Percentiles rank a stretch among this genome's conserved stretches.
These are phyloP conservation scores for Antennarius striatus DNA, from an alignment of 2,113 vertebrate species.

Conservation along the genomic window DNA sequence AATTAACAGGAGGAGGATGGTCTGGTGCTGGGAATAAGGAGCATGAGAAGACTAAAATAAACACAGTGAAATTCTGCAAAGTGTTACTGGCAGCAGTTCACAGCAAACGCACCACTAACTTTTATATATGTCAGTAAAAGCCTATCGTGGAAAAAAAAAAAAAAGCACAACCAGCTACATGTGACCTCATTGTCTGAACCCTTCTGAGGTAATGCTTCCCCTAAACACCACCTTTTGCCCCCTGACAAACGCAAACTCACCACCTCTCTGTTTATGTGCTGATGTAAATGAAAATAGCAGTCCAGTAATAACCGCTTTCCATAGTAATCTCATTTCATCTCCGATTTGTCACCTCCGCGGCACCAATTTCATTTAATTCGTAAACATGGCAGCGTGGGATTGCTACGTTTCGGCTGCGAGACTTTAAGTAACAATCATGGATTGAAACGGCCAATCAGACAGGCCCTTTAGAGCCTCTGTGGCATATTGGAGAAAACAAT, in stretches of 20 bases:
- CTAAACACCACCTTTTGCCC: slow-evolving; percentile 26
- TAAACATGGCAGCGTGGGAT: slow-evolving; percentile 31
- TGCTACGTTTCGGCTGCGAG: slow-evolving; percentile 31
- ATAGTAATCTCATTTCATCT: slow-evolving; percentile 45
- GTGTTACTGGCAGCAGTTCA: slow-evolving; percentile 47
- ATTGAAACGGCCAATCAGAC: slow-evolving; percentile 22
- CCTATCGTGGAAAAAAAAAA: not conserved
- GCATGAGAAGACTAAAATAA: slow-evolving; percentile 68
- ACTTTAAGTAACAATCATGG: slow-evolving; percentile 4
- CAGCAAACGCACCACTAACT: slow-evolving; percentile 7
- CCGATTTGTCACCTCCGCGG: slow-evolving; percentile 44
- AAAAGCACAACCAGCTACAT: slow-evolving; percentile 17
- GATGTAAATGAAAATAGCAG: slow-evolving; percentile 41
- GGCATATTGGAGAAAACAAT: slow-evolving; percentile 46
- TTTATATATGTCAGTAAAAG: slow-evolving; percentile 12
- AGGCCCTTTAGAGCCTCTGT: slow-evolving; percentile 17
- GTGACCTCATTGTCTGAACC: slow-evolving; percentile 62
- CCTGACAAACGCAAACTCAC: slow-evolving; percentile 22
- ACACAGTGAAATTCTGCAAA: slow-evolving; percentile 57
- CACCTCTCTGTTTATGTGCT: slow-evolving; percentile 42
- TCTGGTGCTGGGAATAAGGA: slow-evolving; percentile 28
- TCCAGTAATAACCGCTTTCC: slow-evolving; percentile 35
- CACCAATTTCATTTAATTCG: slow-evolving; percentile 34
- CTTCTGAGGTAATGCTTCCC: slow-evolving; percentile 29
- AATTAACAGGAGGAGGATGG: slow-evolving; percentile 54